Evolutionary conservation across 2,113 vertebrate species (phyloP).

Genomic region (Catharus minimus): DNA sequence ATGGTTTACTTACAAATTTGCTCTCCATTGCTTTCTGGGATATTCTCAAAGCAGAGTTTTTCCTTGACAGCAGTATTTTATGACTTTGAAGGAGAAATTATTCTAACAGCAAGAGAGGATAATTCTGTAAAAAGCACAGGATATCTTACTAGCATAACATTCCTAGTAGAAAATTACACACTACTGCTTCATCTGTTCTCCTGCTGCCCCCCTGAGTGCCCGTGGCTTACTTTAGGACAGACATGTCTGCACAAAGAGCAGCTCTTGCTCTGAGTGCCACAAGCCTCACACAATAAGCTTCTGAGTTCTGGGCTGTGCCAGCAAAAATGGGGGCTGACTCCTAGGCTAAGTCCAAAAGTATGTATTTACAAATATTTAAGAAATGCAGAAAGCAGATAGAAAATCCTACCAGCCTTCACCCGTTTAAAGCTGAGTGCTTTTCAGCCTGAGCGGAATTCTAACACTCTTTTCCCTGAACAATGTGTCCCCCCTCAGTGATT

Average conservation of each 20-base stretch:
- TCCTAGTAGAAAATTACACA: not conserved
- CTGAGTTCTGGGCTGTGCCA: not conserved
- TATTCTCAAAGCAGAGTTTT: not conserved
- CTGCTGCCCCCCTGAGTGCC: not conserved
- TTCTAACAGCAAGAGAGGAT: not conserved
- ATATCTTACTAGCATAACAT: not conserved
- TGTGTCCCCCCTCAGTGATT: accelerated
- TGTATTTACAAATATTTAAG: not conserved
- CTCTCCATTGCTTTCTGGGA: not conserved
- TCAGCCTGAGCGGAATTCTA: not conserved
- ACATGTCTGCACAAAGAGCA: not conserved
- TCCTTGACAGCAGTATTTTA: not conserved
- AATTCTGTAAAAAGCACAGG: not conserved
- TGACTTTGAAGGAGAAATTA: not conserved
- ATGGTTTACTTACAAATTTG: not conserved
- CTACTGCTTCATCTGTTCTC: not conserved
- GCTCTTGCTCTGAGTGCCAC: not conserved
- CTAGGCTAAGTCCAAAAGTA: not conserved
- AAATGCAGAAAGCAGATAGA: not conserved
- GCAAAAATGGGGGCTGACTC: not conserved
- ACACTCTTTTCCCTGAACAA: not conserved
- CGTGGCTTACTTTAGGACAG: not conserved
- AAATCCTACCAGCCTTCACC: not conserved
- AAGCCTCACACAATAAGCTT: not conserved
- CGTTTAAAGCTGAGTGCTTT: not conserved